Evolutionary conservation across 2,113 vertebrate genomes (phyloP).

Genomic region (Oncorhynchus tshawytscha): DNA sequence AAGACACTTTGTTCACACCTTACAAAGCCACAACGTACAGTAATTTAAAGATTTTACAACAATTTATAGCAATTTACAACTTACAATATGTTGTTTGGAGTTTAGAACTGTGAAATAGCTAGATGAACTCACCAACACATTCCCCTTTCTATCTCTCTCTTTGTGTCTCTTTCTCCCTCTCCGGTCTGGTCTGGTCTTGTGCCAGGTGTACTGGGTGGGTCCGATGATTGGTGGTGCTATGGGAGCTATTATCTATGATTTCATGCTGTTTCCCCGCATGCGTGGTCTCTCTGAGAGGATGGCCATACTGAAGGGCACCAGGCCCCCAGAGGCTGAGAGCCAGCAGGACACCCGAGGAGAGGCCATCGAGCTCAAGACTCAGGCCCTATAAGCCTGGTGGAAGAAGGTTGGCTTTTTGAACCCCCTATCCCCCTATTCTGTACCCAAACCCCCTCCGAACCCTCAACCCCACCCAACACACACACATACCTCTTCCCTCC

Average conservation of each 20-base stretch:
- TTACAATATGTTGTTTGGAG: neutral
- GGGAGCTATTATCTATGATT: slow-evolving; percentile 88
- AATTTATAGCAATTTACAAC: neutral
- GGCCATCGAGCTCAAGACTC: slow-evolving; percentile 89
- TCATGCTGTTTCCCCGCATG: slow-evolving; percentile 88
- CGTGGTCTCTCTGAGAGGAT: slow-evolving; percentile 86
- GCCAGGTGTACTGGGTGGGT: slow-evolving; percentile 92
- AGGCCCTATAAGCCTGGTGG: slow-evolving; percentile 79
- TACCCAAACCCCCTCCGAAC: slow-evolving; percentile 6
- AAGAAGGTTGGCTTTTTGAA: slow-evolving; percentile 51
- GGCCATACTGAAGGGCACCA: slow-evolving; percentile 84
- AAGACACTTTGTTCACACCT: slow-evolving; percentile 54
- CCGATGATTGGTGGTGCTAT: slow-evolving; percentile 86
- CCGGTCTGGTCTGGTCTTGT: neutral
- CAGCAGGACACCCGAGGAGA: slow-evolving; percentile 83
- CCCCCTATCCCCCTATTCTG: slow-evolving; percentile 35
- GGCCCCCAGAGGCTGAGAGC: slow-evolving; percentile 71
- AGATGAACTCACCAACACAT: neutral
- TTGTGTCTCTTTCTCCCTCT: neutral
- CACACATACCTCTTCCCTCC: slow-evolving; percentile 45
- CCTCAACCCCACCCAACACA: slow-evolving; percentile 25
- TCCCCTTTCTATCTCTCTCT: neutral
- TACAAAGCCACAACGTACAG: neutral
- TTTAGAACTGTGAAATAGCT: neutral
- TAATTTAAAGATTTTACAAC: neutral